Base-by-base conservation (phyloP, 2,113 vertebrate genomes). In the Pseudopipra pipra region DNA sequence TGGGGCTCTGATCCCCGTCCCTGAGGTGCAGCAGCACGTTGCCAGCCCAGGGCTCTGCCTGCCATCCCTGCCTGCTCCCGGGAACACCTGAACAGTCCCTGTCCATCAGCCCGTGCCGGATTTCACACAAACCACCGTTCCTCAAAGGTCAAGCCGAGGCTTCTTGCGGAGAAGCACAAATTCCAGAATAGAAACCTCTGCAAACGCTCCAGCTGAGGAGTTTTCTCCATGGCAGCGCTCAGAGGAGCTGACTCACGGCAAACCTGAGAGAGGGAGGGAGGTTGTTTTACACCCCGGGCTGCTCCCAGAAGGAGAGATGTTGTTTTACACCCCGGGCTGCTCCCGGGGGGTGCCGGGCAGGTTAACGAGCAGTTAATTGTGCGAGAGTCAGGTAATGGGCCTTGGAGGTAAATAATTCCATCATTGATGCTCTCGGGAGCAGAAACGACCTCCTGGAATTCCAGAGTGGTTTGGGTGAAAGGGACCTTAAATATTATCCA, bases 1-100 rank as follows among this genome's bases (percentile, higher is more conserved):
- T 0, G 28, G 63, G 77, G 51, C 24, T 71, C 63, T 7, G 30
- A 5, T 14, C 2, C 1, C 9, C 37, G 3, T 24, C 7, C 0
- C 67, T 31, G 67, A 27, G 41, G 33, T 35, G 56, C 54, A 21
- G 30, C 54, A 31, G 54, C 30, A 31, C 30, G 7, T 22, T 24
- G 41, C 11, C 61, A 61, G 61, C 52, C 54, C 6, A 0, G 9
- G 49, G 55, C 47, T 62, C n/a, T 9, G 44, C n/a, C 22, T 1
- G 2, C 14, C 0, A 3, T 8, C 76, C 41, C 35, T 3, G 7
- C 30, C 67, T n/a, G 33, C 35, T 54, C 51, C 27, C 16, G 25
- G 31, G 8, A 3, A 21, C 37, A 8, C 1, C 2, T 12, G 27
- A 5, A 12, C 39, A 5, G 52, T 12, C 56, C 35, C 23, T 25